A percentile compares a stretch with the other conserved stretches of the same genome.
Evolutionary conservation across 1,140 invertebrate genomes (phyloP).

Genomic region (Camponotus pennsylvanicus): DNA sequence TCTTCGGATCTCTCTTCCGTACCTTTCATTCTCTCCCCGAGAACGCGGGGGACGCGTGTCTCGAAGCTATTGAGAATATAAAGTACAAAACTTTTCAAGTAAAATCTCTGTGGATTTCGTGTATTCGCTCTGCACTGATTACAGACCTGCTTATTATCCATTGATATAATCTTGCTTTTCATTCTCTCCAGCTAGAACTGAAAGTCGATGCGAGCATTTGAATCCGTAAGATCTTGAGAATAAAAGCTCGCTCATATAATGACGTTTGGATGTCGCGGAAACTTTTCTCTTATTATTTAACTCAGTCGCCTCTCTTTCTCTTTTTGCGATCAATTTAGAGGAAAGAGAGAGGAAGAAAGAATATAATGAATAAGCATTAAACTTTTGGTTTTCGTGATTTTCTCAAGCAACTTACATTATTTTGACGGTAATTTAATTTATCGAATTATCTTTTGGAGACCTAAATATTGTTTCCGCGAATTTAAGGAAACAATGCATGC

Average conservation of each 20-base stretch:
- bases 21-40: constrained; percentile 30
- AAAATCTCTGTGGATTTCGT: constrained; percentile 62
- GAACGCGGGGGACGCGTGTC: background rate
- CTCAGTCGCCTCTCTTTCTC: constrained; percentile 1
- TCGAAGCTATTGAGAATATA: constrained; percentile 4
- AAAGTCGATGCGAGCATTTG: background rate
- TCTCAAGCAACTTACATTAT: background rate
- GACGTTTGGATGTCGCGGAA: background rate
- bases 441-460: constrained; percentile 2
- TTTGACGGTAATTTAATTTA: constrained; percentile 24
- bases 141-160: constrained; percentile 63
- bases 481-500: constrained; percentile 13
- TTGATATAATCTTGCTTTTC: constrained; percentile 51
- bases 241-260: background rate
- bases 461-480: constrained; percentile 45
- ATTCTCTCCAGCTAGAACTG: background rate
- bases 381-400: background rate
- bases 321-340: background rate
- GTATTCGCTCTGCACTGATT: constrained; percentile 50
- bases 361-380: background rate
- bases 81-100: constrained; percentile 46
- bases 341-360: background rate
- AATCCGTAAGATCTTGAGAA: constrained; percentile 16
- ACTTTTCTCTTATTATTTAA: constrained; percentile 28
- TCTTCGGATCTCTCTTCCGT: background rate